Conservation (phyloP, 2,797 vertebrate genomes). For the Centroberyx gerrardi region DNA sequence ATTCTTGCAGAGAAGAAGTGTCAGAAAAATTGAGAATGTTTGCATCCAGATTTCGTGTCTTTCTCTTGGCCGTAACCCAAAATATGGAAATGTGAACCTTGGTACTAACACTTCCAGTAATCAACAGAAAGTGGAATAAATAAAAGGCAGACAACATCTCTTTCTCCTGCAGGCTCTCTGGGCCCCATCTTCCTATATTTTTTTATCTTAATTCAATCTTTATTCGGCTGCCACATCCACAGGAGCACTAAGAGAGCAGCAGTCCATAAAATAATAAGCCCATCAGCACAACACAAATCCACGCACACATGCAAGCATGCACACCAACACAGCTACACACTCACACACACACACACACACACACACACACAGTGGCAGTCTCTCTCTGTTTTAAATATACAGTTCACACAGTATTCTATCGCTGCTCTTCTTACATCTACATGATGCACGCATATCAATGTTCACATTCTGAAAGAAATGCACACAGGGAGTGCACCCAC, state of each 20-base stretch:
- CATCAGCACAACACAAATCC: conserved; percentile 78
- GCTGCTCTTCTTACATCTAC: conserved; percentile 32
- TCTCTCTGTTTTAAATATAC: conserved; percentile 26
- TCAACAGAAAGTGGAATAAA: conserved; percentile 81
- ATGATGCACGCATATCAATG: conserved; percentile 41
- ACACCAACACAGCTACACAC: conserved; percentile 38
- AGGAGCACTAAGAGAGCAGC: conserved; percentile 82
- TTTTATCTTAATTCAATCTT: conserved; percentile 89
- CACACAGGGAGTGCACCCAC: background rate
- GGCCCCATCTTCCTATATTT: conserved; percentile 78
- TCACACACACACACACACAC: conserved; percentile 21
- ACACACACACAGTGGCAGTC: conserved; percentile 19
- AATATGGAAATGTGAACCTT: conserved; percentile 70
- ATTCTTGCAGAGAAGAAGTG: conserved; percentile 21
- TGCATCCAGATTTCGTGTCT: conserved; percentile 10
- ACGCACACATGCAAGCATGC: conserved; percentile 45
- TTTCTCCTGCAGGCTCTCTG: conserved; percentile 74
- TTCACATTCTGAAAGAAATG: conserved; percentile 3
- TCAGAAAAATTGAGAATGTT: conserved; percentile 8
- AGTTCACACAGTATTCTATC: conserved; percentile 37
- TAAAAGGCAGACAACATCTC: conserved; percentile 82
- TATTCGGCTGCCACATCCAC: conserved; percentile 82
- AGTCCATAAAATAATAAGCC: conserved; percentile 88
- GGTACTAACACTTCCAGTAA: conserved; percentile 68
- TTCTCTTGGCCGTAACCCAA: conserved; percentile 45